Evolutionary conservation across 2,797 vertebrate genomes (phyloP).

Genomic region (Microcaecilia unicolor): DNA sequence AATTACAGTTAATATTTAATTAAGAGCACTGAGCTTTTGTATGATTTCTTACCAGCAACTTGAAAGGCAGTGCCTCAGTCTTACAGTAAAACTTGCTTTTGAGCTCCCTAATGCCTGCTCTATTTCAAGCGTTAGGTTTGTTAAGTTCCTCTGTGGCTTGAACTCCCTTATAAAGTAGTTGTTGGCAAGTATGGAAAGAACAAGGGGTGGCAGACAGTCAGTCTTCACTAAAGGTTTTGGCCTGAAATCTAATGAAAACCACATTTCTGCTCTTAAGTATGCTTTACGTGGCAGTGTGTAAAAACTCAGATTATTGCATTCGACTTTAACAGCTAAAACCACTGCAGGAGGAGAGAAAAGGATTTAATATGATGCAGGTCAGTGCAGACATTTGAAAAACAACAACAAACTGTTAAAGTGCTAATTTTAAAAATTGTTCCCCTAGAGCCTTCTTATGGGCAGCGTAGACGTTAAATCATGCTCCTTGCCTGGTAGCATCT

Average conservation of each 20-base stretch:
- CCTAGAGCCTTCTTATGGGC: neutral
- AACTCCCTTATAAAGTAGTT: conserved; percentile 22
- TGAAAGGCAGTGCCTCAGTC: conserved; percentile 18
- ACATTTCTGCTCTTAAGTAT: conserved; percentile 70
- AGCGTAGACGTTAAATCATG: neutral
- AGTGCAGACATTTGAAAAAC: neutral
- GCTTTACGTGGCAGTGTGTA: conserved; percentile 50
- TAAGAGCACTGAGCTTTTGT: conserved; percentile 42
- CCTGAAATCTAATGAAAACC: conserved; percentile 69
- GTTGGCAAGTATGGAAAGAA: conserved; percentile 33
- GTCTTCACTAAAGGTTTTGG: conserved; percentile 65
- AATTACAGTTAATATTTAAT: conserved; percentile 67
- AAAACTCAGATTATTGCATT: conserved; percentile 39
- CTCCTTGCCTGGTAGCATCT: conserved; percentile 9
- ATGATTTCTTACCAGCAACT: conserved; percentile 31
- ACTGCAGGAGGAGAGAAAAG: neutral
- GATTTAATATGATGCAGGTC: neutral
- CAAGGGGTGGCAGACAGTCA: conserved; percentile 50
- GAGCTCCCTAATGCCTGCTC: no score
- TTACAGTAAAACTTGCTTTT: neutral
- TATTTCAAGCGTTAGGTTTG: conserved; percentile 2
- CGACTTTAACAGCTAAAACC: conserved; percentile 24
- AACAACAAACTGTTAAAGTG: neutral
- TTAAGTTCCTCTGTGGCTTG: conserved; percentile 9
- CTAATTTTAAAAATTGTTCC: neutral